phyloP scores from a whole-genome alignment of 2,888 invertebrate species.

The Diadegma fenestrale region DNA sequence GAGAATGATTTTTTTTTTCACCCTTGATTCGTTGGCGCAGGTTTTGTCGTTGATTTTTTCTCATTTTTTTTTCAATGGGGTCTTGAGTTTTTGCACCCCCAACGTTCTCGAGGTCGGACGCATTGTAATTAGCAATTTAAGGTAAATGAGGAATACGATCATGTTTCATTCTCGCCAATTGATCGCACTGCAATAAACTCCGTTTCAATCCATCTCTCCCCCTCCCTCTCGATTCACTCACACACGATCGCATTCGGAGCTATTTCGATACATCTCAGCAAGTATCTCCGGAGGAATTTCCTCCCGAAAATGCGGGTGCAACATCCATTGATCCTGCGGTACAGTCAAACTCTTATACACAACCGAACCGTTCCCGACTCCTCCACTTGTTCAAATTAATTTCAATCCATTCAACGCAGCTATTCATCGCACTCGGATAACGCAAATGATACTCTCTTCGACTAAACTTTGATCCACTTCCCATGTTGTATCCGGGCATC shows the following conservation, averaged over 20 bases:
- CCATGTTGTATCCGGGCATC: background rate
- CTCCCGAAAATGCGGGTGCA: slow-evolving; percentile 34
- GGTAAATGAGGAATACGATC: background rate
- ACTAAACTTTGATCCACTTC: background rate
- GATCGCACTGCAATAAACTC: background rate
- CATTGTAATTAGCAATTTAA: background rate
- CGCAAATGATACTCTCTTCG: background rate
- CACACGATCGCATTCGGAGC: background rate
- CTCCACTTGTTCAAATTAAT: slow-evolving; percentile 45
- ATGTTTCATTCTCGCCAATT: background rate
- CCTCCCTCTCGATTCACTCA: background rate
- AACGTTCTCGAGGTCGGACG: background rate
- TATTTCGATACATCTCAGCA: slow-evolving; percentile 5
- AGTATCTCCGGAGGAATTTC: slow-evolving; percentile 45
- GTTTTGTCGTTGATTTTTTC: slow-evolving; percentile 2
- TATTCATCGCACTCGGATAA: slow-evolving; percentile 31
- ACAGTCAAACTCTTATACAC: background rate
- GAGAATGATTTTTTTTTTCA: slow-evolving; percentile 26
- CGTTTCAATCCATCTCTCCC: background rate
- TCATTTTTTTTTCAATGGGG: background rate
- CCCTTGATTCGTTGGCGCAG: background rate
- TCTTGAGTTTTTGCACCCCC: background rate
- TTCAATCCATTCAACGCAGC: slow-evolving; percentile 37
- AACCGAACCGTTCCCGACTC: slow-evolving; percentile 6
- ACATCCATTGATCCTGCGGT: slow-evolving; percentile 16